phyloP scores from a whole-genome alignment of 2,888 invertebrate species.

The Himalopsyche japonica region DNA sequence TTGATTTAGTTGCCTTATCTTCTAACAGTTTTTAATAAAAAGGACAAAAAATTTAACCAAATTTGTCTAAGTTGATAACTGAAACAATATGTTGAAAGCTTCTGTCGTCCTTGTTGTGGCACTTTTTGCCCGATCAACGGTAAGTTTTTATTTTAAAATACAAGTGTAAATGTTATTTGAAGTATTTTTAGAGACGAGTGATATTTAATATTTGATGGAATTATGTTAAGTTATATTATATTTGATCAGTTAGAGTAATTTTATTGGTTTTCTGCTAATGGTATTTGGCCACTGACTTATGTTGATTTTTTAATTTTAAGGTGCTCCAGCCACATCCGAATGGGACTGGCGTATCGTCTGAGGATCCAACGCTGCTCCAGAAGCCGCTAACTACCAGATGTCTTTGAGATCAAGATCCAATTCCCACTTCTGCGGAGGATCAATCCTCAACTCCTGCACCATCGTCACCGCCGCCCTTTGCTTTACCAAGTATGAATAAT shows the following conservation, averaged over 20 bases:
- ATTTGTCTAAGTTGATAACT: neutral
- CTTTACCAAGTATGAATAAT: slow-evolving; percentile 47
- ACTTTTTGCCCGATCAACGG: neutral
- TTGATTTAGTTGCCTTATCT: too few relatives aligned
- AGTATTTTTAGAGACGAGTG: too few relatives aligned
- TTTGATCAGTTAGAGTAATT: too few relatives aligned
- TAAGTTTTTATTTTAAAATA: neutral
- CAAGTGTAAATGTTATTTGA: neutral
- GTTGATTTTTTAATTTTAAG: neutral
- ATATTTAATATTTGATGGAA: too few relatives aligned
- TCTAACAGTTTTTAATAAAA: neutral
- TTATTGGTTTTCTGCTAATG: too few relatives aligned
- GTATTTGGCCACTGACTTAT: neutral
- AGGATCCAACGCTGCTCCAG: slow-evolving; percentile 42
- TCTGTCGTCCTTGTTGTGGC: neutral
- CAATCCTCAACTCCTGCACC: slow-evolving; percentile 52
- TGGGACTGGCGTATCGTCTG: slow-evolving; percentile 41
- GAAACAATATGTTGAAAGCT: neutral
- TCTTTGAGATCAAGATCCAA: slow-evolving; percentile 39
- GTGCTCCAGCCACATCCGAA: neutral
- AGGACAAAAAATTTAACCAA: neutral
- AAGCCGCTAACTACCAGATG: slow-evolving; percentile 44
- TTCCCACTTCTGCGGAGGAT: slow-evolving; percentile 51
- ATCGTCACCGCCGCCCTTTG: slow-evolving; percentile 59
- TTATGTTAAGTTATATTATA: too few relatives aligned